Conservation (phyloP, 2,797 vertebrate species). For the Chelon auratus region DNA sequence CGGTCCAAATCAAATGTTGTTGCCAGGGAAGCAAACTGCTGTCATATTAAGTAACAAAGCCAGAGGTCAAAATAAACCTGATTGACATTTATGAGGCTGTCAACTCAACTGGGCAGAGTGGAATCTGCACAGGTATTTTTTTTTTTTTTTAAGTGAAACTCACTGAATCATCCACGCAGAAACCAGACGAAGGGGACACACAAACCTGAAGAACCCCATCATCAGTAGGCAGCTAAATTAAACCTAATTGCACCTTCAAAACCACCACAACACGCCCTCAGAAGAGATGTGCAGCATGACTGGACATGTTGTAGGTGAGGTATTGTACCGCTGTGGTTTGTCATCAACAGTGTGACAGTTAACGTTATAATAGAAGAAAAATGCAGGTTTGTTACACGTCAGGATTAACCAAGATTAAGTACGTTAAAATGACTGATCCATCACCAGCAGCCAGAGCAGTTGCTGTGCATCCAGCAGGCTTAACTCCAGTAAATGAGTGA, state of each 20-base stretch:
- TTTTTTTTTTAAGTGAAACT: slow-evolving; percentile 48
- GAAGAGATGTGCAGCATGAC: slow-evolving; percentile 61
- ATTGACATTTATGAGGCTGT: slow-evolving; percentile 15
- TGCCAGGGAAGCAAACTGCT: slow-evolving; percentile 6
- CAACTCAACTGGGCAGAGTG: background rate
- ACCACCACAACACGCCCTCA: slow-evolving; percentile 64
- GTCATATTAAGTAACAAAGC: slow-evolving; percentile 23
- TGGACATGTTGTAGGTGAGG: slow-evolving; percentile 71
- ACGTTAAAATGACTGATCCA: slow-evolving; percentile 39
- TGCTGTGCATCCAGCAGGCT: slow-evolving; percentile 6
- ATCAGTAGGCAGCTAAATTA: slow-evolving; percentile 69
- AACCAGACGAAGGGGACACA: slow-evolving; percentile 64
- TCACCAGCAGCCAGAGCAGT: slow-evolving; percentile 23
- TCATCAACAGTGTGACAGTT: slow-evolving; percentile 53
- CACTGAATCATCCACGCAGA: slow-evolving; percentile 44
- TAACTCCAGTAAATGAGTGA: slow-evolving; percentile 6
- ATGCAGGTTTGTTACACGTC: slow-evolving; percentile 42
- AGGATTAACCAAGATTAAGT: slow-evolving; percentile 30
- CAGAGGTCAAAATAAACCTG: slow-evolving; percentile 3
- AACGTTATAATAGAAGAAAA: slow-evolving; percentile 55
- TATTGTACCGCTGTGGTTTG: slow-evolving; percentile 36
- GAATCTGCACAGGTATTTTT: background rate
- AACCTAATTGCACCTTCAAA: slow-evolving; percentile 74
- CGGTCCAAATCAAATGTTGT: slow-evolving; percentile 19
- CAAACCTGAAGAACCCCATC: slow-evolving; percentile 52